Evolutionary conservation across 2,113 vertebrate species (phyloP), one percentile per base, ranked within the genome.

Genomic region (Mirounga angustirostris): DNA sequence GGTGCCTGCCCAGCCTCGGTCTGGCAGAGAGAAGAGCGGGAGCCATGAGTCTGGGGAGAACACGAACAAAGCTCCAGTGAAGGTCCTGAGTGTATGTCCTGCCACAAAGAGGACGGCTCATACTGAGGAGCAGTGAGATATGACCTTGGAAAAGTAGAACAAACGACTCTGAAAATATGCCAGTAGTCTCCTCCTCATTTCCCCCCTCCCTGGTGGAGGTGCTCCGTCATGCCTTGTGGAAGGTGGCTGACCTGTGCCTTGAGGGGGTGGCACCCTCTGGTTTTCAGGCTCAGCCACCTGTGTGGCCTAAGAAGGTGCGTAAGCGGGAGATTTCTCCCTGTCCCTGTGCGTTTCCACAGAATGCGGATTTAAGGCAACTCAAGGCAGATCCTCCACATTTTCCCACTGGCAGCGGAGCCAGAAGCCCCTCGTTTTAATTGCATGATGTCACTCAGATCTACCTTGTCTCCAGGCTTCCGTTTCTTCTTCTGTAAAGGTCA

Each of bases 301-400:
- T 36, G 26, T 97, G 86, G 46, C 80, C 52, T 24, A 18, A 28
- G 85, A 67, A 91, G 63, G 76, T 30, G 24, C 24, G 69, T 50
- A 58, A 56, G 19, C 21, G 8, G 85, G 9, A 81, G 54, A 54
- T 43, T 65, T 78, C 22, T 40, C 11, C 6, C 13, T 46, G 40
- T 73, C 78, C 40, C 0, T 16, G 16, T 69, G 22, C 90, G 22
- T 61, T 83, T 91, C 24, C 40, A 2, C 6, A 43, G 40, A 91
- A 79, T 54, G 18, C 50, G 63, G 56, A 36, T 79, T 36, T 78
- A 10, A 83, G 69, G 83, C 22, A 18, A 24, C 30, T 28, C 78
- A 1, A 24, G 58, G 58, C 52, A 11, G 18, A 43, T 4, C 33
- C 13, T 50, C 2, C 13, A 0, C 16, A 0, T 33, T 63, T 69